Base-by-base conservation (phyloP, 1,140 invertebrate species). In the Lepidostoma basale region DNA sequence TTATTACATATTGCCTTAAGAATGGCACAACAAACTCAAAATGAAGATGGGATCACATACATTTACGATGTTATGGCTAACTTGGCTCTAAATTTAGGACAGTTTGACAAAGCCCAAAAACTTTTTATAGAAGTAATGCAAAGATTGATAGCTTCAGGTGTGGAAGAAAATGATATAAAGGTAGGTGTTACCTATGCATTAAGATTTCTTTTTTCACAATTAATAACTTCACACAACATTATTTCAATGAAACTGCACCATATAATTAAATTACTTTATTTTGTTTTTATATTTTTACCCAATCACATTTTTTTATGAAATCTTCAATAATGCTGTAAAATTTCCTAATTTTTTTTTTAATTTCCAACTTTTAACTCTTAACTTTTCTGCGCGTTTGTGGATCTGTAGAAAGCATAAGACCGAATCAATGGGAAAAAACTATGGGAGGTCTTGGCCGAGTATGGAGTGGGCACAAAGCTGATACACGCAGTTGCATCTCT, bases 21-120 rank as follows among this genome's bases (percentile, higher is more conserved):
- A 49, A 84, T 94, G 76, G 94, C 95, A 5, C 92, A 95, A 77
- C 90, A 92, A 74, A 80, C 90, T 39, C 84, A 90, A 52, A 87
- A 92, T 79, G 76, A 87, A 69, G 81, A 92, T 72, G 94, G 89
- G 23, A 82, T 95, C 49, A 91, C 92, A 6, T 96, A 96, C 74
- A 89, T 96, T 63, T 96, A 92, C 77, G 95, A 97, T 84, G 75
- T 94, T 4, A 88, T 98, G 87, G 95, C 94, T 4, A 96, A 97
- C 82, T 82, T 97, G 45, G 93, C 94, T 12, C 88, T 95, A 75
- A 85, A 92, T 74, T 82, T 83, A 49, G 87, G 88, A 44, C 85
- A 96, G 67, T 88, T 89, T 74, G 82, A 87, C 69, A 96, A 95
- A 81, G 93, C 95, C 5, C 91, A 97, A 77, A 87, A 87, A 60